A percentile compares a stretch with the other conserved stretches of the same genome.
These are phyloP conservation scores for Chloroceryle aenea DNA, from an alignment of 2,113 vertebrate species.

Conservation along the genomic window DNA sequence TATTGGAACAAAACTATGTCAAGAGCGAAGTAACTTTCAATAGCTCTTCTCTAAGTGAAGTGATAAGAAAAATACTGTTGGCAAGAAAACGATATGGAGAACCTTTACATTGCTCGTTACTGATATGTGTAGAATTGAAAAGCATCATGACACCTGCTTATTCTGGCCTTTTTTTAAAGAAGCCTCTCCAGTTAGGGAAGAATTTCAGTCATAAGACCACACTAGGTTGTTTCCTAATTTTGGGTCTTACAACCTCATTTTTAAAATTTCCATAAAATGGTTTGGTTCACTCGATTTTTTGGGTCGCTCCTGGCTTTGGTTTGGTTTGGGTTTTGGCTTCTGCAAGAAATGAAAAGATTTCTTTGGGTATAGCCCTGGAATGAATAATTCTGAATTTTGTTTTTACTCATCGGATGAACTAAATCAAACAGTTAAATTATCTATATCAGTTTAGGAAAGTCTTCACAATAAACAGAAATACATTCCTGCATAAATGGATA, in stretches of 20 bases:
- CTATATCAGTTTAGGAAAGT: neutral
- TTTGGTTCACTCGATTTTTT: neutral
- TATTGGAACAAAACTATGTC: neutral
- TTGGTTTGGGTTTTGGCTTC: neutral
- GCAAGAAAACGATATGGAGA: neutral
- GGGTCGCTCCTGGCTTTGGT: neutral
- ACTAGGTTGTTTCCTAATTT: neutral
- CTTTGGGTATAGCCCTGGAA: slow-evolving; percentile 40
- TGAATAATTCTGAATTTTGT: neutral
- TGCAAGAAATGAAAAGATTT: neutral
- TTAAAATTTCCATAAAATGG: neutral
- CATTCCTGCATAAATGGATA: neutral
- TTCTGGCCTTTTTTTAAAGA: neutral
- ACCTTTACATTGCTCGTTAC: neutral
- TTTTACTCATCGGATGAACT: neutral
- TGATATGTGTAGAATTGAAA: neutral
- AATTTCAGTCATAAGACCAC: neutral
- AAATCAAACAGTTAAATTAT: neutral
- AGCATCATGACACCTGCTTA: neutral
- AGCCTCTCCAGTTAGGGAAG: neutral
- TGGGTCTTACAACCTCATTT: neutral
- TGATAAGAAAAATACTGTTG: neutral
- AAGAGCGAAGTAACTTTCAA: neutral
- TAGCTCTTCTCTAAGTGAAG: neutral
- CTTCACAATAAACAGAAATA: neutral